Conservation (phyloP, 1,140 invertebrate genomes). For the Lasaia peninsularis region DNA sequence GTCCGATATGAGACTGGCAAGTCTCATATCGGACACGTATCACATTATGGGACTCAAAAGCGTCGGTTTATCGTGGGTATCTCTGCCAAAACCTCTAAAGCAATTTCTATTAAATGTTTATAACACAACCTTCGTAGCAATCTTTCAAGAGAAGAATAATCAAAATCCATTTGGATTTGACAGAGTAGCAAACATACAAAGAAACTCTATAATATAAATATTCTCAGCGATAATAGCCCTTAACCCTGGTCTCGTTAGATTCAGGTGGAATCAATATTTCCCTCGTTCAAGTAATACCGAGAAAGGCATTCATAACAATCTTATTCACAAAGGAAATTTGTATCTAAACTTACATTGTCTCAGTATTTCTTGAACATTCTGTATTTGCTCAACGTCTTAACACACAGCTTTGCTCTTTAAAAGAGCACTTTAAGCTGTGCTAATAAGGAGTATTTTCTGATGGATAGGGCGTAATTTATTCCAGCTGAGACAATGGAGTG, state of each 20-base stretch:
- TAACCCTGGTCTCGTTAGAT: background rate
- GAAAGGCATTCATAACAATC: constrained; percentile 41
- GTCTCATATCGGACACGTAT: too few species aligned
- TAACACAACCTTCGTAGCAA: too few species aligned
- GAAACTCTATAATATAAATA: too few species aligned
- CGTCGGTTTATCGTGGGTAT: too few species aligned
- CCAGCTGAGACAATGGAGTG: constrained; percentile 38
- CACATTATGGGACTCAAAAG: too few species aligned
- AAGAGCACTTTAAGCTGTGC: constrained; percentile 25
- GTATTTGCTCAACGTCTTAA: constrained; percentile 21
- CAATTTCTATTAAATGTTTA: too few species aligned
- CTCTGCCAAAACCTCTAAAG: too few species aligned
- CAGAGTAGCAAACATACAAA: too few species aligned
- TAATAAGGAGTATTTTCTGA: constrained; percentile 24
- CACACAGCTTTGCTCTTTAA: constrained; percentile 17
- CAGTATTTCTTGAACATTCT: constrained; percentile 14
- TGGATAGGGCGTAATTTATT: background rate
- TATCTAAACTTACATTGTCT: constrained; percentile 50
- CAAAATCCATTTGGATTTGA: too few species aligned
- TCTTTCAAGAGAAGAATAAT: too few species aligned
- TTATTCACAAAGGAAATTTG: constrained; percentile 46
- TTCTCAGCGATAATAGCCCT: too few species aligned
- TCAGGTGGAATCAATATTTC: constrained; percentile 29
- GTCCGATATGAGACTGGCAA: too few species aligned
- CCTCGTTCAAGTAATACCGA: constrained; percentile 29